Evolutionary conservation across 2,113 vertebrate genomes (phyloP).

Genomic region (Phylloscopus trochiloides): DNA sequence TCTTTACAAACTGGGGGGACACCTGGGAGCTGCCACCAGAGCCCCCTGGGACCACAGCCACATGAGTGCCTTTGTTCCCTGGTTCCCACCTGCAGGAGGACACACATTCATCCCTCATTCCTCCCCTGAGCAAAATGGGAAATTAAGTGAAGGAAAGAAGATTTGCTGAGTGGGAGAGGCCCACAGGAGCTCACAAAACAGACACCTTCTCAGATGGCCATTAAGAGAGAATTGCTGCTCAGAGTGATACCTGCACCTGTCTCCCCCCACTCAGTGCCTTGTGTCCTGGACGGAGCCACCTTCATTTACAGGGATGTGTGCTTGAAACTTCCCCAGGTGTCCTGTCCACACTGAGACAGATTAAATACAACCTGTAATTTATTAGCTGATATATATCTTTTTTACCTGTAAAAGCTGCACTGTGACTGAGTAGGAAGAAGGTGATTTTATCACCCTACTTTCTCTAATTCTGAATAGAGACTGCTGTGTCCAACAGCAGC

Average conservation of each 20-base stretch:
- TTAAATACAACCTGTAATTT: not conserved
- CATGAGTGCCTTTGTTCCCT: not conserved
- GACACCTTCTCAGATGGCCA: not conserved
- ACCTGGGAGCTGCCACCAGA: not conserved
- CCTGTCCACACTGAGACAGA: not conserved
- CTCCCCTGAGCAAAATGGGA: not conserved
- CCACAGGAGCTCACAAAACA: not conserved
- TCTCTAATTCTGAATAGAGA: not conserved
- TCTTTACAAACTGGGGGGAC: not conserved
- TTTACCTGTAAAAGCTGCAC: not conserved
- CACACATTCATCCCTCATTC: not conserved
- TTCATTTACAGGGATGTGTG: not conserved
- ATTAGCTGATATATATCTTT: not conserved
- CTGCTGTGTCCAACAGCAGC: not conserved
- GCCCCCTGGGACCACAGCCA: not conserved
- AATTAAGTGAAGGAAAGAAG: not conserved
- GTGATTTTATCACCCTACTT: not conserved
- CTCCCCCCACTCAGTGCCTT: not conserved
- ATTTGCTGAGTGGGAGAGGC: not conserved
- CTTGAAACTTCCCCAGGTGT: not conserved
- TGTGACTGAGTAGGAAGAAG: not conserved
- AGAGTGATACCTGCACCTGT: not conserved
- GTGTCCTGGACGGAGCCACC: not conserved
- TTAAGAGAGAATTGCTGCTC: not conserved
- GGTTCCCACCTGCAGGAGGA: not conserved